Base-by-base conservation (phyloP, 1,140 invertebrate species). In the Drosophila orena region DNA sequence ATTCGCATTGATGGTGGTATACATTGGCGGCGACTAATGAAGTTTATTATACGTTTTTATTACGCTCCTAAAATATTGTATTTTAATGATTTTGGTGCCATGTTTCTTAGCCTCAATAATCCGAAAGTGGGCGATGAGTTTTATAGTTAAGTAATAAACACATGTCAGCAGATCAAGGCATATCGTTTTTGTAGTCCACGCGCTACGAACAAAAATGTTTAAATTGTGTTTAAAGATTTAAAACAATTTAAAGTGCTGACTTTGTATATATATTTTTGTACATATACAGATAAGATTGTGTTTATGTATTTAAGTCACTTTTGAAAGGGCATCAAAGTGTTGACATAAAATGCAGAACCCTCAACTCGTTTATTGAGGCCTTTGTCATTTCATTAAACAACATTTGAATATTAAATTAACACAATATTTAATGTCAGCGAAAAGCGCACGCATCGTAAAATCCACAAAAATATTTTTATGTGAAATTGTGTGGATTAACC, bases 11-110 rank as follows among this genome's bases (percentile, higher is more conserved):
- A 49, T 72, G 47, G 12, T 55, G 20, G 30, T 35, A 85, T 77
- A 62, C 53, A 73, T 62, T 60, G 57, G 58, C 50, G 54, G 46
- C 66, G 52, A 72, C 85, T 90, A 90, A 90, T 90, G 80, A 90
- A 90, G 80, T 90, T 85, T 85, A 89, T 81, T 90, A 90, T 90
- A 78, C 68, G 70, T 81, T 90, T 90, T 90, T 90, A 90, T 77
- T 73, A 66, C 64, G 74, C 64, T 79, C 78, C 68, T 85, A 90
- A 90, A 90, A 81, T 90, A 85, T 81, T 72, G 71, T 76, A 81
- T 81, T 90, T 90, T 85, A 90, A 90, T 90, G 81, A 88, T 70
- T 69, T 79, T 7, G 70, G 46, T 70, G 52, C 35, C 24, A 34
- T 54, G 34, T 53, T 76, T 56, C 47, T 59, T 77, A 81, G 44